phyloP scores from a whole-genome alignment of 1,140 invertebrate genomes.

The Zaprionus tsacasi region DNA sequence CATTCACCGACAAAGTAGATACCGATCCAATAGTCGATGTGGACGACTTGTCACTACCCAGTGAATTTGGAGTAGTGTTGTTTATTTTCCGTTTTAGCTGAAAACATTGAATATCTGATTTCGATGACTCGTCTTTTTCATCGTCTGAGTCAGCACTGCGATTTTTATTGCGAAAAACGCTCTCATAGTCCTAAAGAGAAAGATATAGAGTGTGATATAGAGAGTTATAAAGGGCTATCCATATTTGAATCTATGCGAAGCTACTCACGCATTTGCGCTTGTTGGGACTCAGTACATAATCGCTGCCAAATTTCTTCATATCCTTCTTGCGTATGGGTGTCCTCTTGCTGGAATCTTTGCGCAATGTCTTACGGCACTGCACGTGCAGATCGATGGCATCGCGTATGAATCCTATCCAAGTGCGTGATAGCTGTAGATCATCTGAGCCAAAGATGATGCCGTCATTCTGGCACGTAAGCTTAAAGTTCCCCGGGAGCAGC shows the following conservation, averaged over 20 bases:
- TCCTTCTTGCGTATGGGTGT: slow-evolving; percentile 86
- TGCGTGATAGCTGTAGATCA: slow-evolving; percentile 85
- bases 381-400: slow-evolving; percentile 86
- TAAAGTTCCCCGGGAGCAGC: slow-evolving; percentile 86
- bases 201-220: neutral
- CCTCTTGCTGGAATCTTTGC: slow-evolving; percentile 87
- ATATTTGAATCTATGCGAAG: slow-evolving; percentile 12
- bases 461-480: slow-evolving; percentile 86
- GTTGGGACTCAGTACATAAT: slow-evolving; percentile 76
- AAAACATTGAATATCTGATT: slow-evolving; percentile 50
- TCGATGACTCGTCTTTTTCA: slow-evolving; percentile 43
- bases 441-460: slow-evolving; percentile 86
- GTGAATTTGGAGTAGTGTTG: neutral
- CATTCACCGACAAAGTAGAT: neutral
- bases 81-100: slow-evolving; percentile 63
- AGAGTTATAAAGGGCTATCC: neutral
- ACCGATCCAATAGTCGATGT: neutral
- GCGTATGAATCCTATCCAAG: slow-evolving; percentile 86
- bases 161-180: slow-evolving; percentile 64
- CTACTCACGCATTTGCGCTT: slow-evolving; percentile 80
- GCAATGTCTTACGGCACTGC: slow-evolving; percentile 86
- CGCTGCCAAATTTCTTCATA: slow-evolving; percentile 84
- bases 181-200: slow-evolving; percentile 59
- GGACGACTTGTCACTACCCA: neutral
- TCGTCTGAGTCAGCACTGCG: slow-evolving; percentile 70